These are phyloP conservation scores for Momotus momota DNA, from an alignment of 2,797 vertebrate species.

Conservation along the genomic window DNA sequence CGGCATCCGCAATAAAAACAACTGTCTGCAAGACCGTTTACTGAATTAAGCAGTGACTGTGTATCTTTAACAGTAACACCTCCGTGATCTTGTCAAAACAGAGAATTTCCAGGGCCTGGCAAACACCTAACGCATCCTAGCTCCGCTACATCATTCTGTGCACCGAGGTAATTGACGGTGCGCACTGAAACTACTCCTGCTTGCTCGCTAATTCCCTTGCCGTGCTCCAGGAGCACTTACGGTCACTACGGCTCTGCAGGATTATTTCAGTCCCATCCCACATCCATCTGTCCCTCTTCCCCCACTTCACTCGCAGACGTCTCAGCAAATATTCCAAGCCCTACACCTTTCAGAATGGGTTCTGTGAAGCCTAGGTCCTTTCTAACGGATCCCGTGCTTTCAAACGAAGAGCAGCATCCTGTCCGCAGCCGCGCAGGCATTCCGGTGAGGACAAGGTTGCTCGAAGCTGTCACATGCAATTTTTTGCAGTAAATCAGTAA, in stretches of 20 bases:
- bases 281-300: slow-evolving; percentile 17
- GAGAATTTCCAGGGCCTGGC: neutral
- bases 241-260: slow-evolving; percentile 23
- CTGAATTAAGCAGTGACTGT: neutral
- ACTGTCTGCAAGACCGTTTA: neutral
- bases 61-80: slow-evolving; percentile 17
- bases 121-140: neutral
- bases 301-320: neutral
- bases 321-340: neutral
- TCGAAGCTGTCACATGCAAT: neutral
- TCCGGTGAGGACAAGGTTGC: neutral
- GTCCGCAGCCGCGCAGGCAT: neutral
- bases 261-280: slow-evolving; percentile 50
- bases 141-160: neutral
- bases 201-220: slow-evolving; percentile 13
- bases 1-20: neutral
- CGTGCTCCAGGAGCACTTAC: neutral
- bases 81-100: neutral
- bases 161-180: neutral
- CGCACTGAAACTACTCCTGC: neutral
- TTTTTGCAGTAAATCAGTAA: neutral
- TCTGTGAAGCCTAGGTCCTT: neutral
- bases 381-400: neutral
- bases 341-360: neutral
- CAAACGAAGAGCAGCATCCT: neutral